Evolutionary conservation across 2,113 vertebrate species (phyloP).

Genomic region (Lophochroa leadbeateri): DNA sequence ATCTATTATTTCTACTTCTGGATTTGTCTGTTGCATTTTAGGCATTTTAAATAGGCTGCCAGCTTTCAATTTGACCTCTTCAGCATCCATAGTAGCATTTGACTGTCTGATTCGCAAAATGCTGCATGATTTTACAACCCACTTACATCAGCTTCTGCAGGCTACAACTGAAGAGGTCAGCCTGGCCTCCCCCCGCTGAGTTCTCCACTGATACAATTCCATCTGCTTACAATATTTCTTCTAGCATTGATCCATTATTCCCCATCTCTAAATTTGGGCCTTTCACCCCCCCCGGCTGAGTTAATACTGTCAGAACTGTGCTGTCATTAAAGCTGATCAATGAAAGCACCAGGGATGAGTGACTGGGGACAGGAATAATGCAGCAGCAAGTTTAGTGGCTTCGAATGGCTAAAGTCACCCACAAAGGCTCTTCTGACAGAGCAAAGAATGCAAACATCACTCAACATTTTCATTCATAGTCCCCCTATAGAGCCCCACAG

Average conservation of each 20-base stretch:
- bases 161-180: not conserved
- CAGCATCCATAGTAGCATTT: not conserved
- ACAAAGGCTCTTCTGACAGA: not conserved
- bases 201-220: not conserved
- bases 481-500: too few species aligned
- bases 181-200: not conserved
- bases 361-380: not conserved
- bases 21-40: not conserved
- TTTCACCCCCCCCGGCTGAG: accelerated
- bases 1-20: not conserved
- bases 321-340: not conserved
- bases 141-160: not conserved
- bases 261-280: not conserved
- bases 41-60: not conserved
- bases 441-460: not conserved
- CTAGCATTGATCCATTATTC: not conserved
- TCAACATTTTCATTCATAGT: not conserved
- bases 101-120: not conserved
- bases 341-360: not conserved
- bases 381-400: not conserved
- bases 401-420: not conserved
- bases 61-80: not conserved
- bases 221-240: not conserved
- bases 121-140: not conserved
- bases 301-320: not conserved